Evolutionary conservation across 1,140 invertebrate species (phyloP).

Genomic region (Brachionus manjavacas): DNA sequence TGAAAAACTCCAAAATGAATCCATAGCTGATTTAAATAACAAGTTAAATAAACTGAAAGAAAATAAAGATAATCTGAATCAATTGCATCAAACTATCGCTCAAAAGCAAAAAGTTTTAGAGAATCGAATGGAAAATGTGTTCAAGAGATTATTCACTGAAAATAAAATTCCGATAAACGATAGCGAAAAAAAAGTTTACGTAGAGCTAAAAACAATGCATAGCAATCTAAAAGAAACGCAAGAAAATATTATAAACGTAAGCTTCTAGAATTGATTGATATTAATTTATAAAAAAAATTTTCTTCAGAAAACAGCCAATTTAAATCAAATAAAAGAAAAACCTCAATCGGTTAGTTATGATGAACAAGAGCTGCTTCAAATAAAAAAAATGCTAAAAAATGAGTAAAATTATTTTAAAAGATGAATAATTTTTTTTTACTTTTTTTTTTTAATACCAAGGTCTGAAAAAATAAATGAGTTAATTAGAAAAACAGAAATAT

Average conservation of each 20-base stretch:
- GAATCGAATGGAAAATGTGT: not conserved
- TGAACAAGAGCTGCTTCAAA: not conserved
- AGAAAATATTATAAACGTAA: not conserved
- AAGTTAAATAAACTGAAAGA: not conserved
- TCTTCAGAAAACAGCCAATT: not conserved
- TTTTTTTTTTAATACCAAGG: not conserved
- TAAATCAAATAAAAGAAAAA: not conserved
- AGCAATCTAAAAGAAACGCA: not conserved
- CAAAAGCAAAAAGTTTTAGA: not conserved
- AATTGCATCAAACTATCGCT: not conserved
- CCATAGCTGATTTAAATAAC: not conserved
- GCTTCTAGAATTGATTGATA: not conserved
- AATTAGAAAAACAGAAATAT: not conserved
- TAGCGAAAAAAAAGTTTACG: not conserved
- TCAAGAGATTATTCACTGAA: not conserved
- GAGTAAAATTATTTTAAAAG: not conserved
- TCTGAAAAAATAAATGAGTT: conserved; percentile 28
- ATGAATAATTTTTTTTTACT: not conserved
- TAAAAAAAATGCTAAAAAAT: conserved; percentile 6
- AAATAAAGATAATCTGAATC: not conserved
- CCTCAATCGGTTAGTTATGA: not conserved
- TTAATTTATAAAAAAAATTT: not conserved
- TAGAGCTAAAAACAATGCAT: not conserved
- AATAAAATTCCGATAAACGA: not conserved
- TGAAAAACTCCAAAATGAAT: conserved; percentile 15